These are phyloP conservation scores for Urocynchramus pylzowi DNA, from an alignment of 2,113 vertebrate species.

Conservation along the genomic window DNA sequence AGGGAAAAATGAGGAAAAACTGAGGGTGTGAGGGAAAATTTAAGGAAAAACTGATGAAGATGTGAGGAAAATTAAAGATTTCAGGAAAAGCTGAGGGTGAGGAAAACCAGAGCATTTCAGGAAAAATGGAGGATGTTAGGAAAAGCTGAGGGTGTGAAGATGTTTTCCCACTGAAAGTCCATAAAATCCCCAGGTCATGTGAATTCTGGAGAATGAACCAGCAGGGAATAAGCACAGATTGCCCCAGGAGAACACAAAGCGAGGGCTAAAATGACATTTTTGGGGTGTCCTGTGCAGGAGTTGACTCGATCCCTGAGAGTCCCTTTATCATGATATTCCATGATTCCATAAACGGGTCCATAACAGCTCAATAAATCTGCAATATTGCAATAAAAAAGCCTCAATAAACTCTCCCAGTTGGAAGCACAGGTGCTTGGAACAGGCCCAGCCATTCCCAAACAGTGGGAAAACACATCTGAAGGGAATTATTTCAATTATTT, in stretches of 20 bases:
- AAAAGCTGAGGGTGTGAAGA: neutral
- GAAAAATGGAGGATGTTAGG: neutral
- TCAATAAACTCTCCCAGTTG: neutral
- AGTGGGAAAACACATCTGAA: neutral
- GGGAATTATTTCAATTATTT: conserved; percentile 8
- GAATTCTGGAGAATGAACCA: neutral
- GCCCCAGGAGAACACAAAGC: rapidly evolving
- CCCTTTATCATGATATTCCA: neutral
- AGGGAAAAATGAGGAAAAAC: neutral
- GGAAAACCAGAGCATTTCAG: neutral
- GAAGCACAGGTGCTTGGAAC: conserved; percentile 3
- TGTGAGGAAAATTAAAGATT: too few species aligned
- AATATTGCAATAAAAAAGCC: neutral
- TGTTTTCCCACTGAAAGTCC: neutral
- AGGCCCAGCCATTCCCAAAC: neutral
- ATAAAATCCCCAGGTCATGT: neutral
- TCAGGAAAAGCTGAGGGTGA: neutral
- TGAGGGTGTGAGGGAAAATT: neutral
- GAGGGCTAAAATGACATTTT: neutral
- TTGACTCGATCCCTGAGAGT: neutral
- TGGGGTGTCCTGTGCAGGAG: neutral
- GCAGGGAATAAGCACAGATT: too few species aligned
- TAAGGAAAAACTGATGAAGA: too few species aligned
- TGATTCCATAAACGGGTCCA: rapidly evolving
- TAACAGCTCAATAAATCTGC: neutral